phyloP scores from a whole-genome alignment of 2,113 vertebrate genomes.

The Regulus satrapa region DNA sequence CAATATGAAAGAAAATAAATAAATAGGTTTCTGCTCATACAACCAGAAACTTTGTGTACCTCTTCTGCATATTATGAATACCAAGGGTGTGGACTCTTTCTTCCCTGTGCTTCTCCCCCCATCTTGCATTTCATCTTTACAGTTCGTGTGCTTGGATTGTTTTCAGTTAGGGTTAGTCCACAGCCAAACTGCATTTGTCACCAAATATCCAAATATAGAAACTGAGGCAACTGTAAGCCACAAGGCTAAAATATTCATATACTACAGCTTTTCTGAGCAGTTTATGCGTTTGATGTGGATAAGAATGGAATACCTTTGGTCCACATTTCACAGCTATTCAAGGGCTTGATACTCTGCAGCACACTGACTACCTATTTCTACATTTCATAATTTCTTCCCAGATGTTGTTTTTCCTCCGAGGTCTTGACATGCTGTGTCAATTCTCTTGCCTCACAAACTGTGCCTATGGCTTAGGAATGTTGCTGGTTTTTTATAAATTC shows the following conservation, averaged over 20 bases:
- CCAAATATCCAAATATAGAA: slow-evolving; percentile 34
- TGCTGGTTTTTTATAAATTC: not conserved
- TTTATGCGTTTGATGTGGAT: not conserved
- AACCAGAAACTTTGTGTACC: not conserved
- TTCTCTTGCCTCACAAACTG: not conserved
- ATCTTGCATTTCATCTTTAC: slow-evolving; percentile 11
- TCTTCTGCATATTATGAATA: not conserved
- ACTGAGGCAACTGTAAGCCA: not conserved
- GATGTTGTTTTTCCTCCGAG: not conserved
- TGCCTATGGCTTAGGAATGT: not conserved
- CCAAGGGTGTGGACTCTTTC: not conserved
- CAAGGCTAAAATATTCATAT: not conserved
- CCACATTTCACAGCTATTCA: not conserved
- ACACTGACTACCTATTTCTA: not conserved
- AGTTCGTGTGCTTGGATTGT: not conserved
- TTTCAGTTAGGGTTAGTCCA: slow-evolving; percentile 30
- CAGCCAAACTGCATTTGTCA: slow-evolving; percentile 13
- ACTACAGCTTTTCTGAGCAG: not conserved
- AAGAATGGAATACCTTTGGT: slow-evolving; percentile 5
- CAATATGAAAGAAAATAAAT: not conserved
- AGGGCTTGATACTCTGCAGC: not conserved
- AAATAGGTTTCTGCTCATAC: not conserved
- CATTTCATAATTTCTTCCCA: not conserved
- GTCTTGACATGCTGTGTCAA: not conserved
- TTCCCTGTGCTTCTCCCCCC: not conserved